Evolutionary conservation across 1,140 invertebrate genomes (phyloP).

Genomic region (Ridgeia piscesae): DNA sequence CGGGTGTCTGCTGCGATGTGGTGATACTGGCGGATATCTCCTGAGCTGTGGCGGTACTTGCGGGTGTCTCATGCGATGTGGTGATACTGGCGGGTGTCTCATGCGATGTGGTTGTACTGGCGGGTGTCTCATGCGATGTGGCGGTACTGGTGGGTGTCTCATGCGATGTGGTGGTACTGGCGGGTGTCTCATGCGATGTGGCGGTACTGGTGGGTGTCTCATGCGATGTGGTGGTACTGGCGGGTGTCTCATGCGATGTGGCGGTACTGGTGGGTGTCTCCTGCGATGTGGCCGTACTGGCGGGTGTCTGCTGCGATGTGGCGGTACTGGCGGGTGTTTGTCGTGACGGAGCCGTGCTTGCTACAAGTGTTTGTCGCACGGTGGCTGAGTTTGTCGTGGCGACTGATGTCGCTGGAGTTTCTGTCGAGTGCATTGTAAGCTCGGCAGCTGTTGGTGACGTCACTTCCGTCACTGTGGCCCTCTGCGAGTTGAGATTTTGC

Average conservation of each 20-base stretch:
- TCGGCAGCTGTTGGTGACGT: background rate
- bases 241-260: background rate
- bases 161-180: background rate
- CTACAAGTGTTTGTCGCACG: background rate
- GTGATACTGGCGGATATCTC: too few relatives aligned
- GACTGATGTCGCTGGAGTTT: background rate
- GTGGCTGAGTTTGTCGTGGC: background rate
- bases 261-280: background rate
- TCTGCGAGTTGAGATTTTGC: background rate
- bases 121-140: background rate
- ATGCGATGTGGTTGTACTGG: background rate
- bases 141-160: background rate
- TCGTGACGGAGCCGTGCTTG: background rate
- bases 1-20: too few relatives aligned
- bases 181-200: background rate
- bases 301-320: background rate
- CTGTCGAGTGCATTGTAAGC: background rate
- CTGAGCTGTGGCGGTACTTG: too few relatives aligned
- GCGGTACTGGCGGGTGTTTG: background rate
- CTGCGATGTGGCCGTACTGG: background rate
- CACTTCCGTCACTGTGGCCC: background rate
- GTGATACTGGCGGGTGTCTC: too few relatives aligned
- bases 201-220: background rate
- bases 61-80: too few relatives aligned
- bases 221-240: background rate